Conservation (phyloP, 2,888 invertebrate genomes). For the Limnephilus lunatus region DNA sequence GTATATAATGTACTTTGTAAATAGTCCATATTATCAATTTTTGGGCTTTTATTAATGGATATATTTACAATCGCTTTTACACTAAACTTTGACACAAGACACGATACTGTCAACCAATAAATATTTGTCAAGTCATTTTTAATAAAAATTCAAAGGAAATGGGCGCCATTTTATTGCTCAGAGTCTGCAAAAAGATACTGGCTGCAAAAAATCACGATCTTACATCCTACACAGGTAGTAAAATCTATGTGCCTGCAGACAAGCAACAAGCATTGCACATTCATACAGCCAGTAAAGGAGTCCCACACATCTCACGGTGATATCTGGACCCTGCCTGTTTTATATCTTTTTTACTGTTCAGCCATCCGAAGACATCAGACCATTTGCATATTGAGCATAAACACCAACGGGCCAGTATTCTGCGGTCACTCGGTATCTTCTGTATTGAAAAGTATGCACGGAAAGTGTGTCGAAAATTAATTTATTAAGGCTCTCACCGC, state of each 20-base stretch:
- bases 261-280: background rate
- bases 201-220: background rate
- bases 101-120: background rate
- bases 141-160: background rate
- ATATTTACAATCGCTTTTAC: background rate
- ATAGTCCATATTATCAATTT: too few species aligned
- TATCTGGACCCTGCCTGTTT: constrained; percentile 55
- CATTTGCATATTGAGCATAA: constrained; percentile 54
- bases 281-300: constrained; percentile 1
- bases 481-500: background rate
- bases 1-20: too few species aligned
- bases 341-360: constrained; percentile 54
- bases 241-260: background rate
- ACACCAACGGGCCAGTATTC: background rate
- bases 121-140: background rate
- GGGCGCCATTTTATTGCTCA: background rate
- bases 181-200: background rate
- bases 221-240: background rate
- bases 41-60: too few species aligned
- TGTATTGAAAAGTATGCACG: background rate
- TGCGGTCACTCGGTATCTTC: background rate
- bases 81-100: background rate
- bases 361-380: constrained; percentile 31
- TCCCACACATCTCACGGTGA: constrained; percentile 54
- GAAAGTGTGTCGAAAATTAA: background rate